Base-by-base conservation (phyloP, 2,888 invertebrate genomes). In the Formica aserva region DNA sequence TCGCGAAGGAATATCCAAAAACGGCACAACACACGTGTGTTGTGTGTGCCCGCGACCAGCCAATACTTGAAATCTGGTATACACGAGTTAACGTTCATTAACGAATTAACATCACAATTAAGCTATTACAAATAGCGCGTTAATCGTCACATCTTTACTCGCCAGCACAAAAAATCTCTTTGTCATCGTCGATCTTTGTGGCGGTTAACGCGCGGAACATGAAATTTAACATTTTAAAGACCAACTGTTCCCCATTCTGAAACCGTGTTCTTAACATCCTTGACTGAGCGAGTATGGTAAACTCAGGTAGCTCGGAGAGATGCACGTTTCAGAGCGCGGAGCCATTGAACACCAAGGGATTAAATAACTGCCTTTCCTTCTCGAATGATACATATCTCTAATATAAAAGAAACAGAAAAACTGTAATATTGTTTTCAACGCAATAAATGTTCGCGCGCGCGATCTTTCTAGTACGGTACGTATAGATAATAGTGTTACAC, bases 41-140 rank as follows among this genome's bases (percentile, higher is more conserved):
- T 8, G 29, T 22, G 45, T 22, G 75, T 71, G 45, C 13, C 38
- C 57, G 74, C 75, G 48, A 48, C 45, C 29, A 55, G 80, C 74
- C 76, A 26, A 60, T 11, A 77, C 38, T 80, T 38, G 38, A 45
- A 26, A 80, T 80, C 45, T 52, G 76, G 62, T 77, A 71, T 71
- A 80, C 74, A 72, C 81, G 63, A 81, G 77, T 76, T 52, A 81
- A 81, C 81, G 81, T 81, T 75, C 81, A 76, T 81, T 76, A 81
- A 81, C 62, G 63, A 65, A 81, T 63, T 81, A 81, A 77, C 81
- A 81, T 81, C 81, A 81, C 81, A 81, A 81, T 76, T 38, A 81
- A 80, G 45, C 72, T 72, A 72, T 60, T 78, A 71, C 45, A 35
- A 32, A 6, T 38, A 35, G 22, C 71, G 72, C 57, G 72, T 72